Evolutionary conservation across 2,797 vertebrate species (phyloP), one percentile per base, ranked within the genome.

Genomic region (Thunnus albacares): DNA sequence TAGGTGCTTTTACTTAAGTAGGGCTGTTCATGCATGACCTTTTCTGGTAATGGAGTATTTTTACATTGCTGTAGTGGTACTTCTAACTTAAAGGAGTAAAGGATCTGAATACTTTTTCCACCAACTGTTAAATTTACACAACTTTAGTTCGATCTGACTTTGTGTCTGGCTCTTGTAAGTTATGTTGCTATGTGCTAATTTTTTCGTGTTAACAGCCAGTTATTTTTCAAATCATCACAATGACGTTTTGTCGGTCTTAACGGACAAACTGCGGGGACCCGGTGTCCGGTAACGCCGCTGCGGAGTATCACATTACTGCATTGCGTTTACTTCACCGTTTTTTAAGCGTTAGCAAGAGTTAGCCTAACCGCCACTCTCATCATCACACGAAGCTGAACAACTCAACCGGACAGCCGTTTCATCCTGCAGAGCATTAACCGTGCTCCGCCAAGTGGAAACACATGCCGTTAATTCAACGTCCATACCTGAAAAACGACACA

Each of bases 401-500:
- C 52, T 65, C 20, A 1, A 33, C 35, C 10, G 7, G 51, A 33
- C n/a, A 11, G 11, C 9, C 0, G 12, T 6, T 33, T 4, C 11
- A 41, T 5, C 6, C 24, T 0, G 7, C 2, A 6, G 1, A 53
- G 66, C 63, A 55, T 8, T 8, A 6, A n/a, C 24, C 0, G 0
- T 2, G 33, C 12, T 11, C 6, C 9, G 43, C 1, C 3, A 8
- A 11, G 41, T 3, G 3, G 1, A 55, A 66, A 80, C 0, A 65
- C 7, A 17, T 0, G 12, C 1, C 1, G 18, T 12, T 5, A 11
- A 33, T 55, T 28, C 0, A 17, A 47, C 62, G 51, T 58, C 56
- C 90, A 51, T 93, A 95, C 94, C 94, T 94, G 84, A 49, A 70
- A 51, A 78, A 64, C 71, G 62, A 87, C 83, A 79, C 90, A 87